Evolutionary conservation across 1,140 invertebrate species (phyloP).

Genomic region (Daktulosphaira vitifoliae): DNA sequence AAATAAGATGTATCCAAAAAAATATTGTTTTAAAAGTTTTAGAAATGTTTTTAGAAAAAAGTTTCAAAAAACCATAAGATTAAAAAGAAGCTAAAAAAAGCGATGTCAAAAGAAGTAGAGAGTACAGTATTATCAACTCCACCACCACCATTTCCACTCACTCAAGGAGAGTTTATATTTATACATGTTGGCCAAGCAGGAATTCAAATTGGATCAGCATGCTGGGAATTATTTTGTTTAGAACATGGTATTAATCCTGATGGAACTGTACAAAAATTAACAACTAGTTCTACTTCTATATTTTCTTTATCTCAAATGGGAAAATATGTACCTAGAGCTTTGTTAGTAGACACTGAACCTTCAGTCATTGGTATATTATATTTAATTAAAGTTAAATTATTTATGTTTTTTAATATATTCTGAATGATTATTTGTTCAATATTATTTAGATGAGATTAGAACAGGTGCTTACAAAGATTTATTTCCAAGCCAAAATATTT

Average conservation of each 20-base stretch:
- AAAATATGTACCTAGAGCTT: slow-evolving; percentile 64
- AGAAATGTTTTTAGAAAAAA: slow-evolving; percentile 35
- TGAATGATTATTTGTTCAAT: not conserved
- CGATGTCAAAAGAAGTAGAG: not conserved
- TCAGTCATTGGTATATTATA: slow-evolving; percentile 52
- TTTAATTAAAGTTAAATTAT: not conserved
- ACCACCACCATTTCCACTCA: not conserved
- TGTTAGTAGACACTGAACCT: slow-evolving; percentile 72
- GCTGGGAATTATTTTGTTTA: slow-evolving; percentile 61
- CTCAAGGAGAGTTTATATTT: slow-evolving; percentile 51
- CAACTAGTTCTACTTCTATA: slow-evolving; percentile 53
- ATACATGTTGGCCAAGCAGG: slow-evolving; percentile 66
- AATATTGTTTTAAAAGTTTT: no score
- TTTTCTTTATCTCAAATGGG: slow-evolving; percentile 58
- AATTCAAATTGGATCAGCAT: slow-evolving; percentile 63
- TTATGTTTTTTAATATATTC: not conserved
- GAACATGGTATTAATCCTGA: slow-evolving; percentile 62
- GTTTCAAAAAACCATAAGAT: slow-evolving; percentile 28
- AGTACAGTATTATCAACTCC: not conserved
- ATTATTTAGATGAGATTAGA: slow-evolving; percentile 56
- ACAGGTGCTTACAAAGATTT: slow-evolving; percentile 62
- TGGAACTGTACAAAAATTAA: slow-evolving; percentile 45
- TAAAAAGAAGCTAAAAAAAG: slow-evolving; percentile 4
- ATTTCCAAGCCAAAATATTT: slow-evolving; percentile 66
- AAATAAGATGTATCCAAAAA: no score